phyloP scores from a whole-genome alignment of 2,888 invertebrate genomes.

The Atherix ibis region DNA sequence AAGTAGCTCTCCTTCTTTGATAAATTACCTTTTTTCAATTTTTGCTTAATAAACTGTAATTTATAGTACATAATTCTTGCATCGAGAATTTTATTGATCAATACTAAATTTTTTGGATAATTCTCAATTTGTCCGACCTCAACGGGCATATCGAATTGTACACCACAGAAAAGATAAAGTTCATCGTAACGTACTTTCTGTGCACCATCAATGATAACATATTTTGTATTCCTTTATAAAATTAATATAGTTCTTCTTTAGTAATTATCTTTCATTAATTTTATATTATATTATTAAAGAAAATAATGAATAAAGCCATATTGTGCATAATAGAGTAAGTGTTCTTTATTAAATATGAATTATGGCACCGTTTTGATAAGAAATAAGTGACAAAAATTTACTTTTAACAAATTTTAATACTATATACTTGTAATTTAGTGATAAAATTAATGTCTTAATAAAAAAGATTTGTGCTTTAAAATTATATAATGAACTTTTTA shows the following conservation, averaged over 20 bases:
- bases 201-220: constrained; percentile 31
- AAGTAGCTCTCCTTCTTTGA: background rate
- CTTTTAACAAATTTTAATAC: no score
- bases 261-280: no score
- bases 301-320: no score
- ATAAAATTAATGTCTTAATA: no score
- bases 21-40: background rate
- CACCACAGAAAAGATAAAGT: constrained; percentile 39
- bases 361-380: no score
- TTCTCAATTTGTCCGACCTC: constrained; percentile 9
- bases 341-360: no score
- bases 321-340: no score
- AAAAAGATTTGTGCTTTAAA: no score
- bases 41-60: background rate
- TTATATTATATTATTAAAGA: background rate
- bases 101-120: constrained; percentile 43
- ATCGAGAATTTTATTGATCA: constrained; percentile 41
- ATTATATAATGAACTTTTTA: no score
- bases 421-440: no score
- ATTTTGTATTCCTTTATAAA: constrained; percentile 39
- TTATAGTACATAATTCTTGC: constrained; percentile 20
- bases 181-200: constrained; percentile 35
- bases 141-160: constrained; percentile 39
- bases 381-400: no score
- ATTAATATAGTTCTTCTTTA: no score